Percentiles rank a stretch among this genome's conserved stretches.
Evolutionary conservation across 2,797 vertebrate species (phyloP).

Genomic region (Poliocrania exsul): DNA sequence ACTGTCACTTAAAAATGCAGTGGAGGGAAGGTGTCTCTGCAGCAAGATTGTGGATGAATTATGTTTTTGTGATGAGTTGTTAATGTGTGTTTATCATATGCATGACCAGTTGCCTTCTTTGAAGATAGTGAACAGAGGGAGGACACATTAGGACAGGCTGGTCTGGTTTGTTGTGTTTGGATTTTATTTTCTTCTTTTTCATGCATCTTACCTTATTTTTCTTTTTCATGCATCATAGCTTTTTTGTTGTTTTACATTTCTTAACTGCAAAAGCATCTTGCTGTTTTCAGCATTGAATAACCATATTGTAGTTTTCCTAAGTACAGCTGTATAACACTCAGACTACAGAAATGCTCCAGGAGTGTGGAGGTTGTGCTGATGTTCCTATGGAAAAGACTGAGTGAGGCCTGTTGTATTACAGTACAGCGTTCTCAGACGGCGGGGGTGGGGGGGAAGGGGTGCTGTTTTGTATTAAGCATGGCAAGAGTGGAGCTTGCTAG

Average conservation of each 20-base stretch:
- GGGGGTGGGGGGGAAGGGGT: too few relatives aligned
- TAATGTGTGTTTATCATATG: background rate
- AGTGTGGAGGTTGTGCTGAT: background rate
- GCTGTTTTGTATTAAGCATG: background rate
- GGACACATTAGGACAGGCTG: background rate
- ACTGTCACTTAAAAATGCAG: background rate
- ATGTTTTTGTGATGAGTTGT: background rate
- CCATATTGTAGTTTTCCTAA: background rate
- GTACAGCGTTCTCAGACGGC: background rate
- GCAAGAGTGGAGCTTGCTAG: background rate
- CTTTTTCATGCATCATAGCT: background rate
- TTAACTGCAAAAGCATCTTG: background rate
- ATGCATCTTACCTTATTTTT: background rate
- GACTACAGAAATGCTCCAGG: background rate
- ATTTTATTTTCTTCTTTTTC: background rate
- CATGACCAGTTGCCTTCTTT: background rate
- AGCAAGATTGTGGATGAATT: background rate
- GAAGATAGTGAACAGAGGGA: background rate
- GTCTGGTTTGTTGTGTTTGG: background rate
- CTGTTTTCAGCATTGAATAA: background rate
- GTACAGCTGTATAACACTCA: background rate
- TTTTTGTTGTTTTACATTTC: background rate
- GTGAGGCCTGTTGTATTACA: fast-evolving
- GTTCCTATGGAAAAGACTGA: fast-evolving
- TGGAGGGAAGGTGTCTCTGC: background rate